A percentile compares a stretch with the other conserved stretches of the same genome.
Conservation (phyloP, 2,888 invertebrate species). For the Elysia crispata region DNA sequence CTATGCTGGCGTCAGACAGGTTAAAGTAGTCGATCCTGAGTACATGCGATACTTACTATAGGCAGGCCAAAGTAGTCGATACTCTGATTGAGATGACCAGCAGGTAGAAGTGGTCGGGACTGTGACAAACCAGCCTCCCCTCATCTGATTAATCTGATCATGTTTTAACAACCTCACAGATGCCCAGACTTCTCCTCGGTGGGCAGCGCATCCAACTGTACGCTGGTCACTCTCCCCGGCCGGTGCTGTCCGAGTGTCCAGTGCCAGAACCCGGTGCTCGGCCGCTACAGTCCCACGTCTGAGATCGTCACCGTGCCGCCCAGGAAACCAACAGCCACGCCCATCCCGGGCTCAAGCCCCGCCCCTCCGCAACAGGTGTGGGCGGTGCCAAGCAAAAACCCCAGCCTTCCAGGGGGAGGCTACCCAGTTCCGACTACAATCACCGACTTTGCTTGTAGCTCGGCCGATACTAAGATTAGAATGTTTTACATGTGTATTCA, state of each 20-base stretch:
- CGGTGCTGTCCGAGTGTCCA: constrained; percentile 61
- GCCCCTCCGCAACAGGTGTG: constrained; percentile 54
- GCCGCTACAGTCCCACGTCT: constrained; percentile 62
- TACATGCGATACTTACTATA: no score
- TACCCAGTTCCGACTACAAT: constrained; percentile 42
- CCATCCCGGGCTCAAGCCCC: constrained; percentile 52
- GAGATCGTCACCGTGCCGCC: constrained; percentile 59
- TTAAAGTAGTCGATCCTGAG: no score
- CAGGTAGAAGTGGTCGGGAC: no score
- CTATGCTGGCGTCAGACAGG: no score
- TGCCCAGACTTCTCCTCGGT: constrained; percentile 62
- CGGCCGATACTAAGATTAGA: no score
- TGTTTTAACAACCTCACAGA: constrained; percentile 46
- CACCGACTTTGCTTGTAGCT: background rate
- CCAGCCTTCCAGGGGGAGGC: constrained; percentile 41
- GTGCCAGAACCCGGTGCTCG: constrained; percentile 63
- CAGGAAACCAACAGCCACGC: constrained; percentile 50
- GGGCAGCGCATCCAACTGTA: constrained; percentile 57
- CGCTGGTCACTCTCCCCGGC: constrained; percentile 58
- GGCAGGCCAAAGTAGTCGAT: no score
- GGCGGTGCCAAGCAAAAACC: constrained; percentile 33
- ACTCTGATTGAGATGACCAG: no score
- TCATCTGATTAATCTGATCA: no score
- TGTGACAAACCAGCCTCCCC: no score
- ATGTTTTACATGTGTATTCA: no score